These are phyloP conservation scores for Aldabrachelys gigantea DNA, from an alignment of 2,113 vertebrate genomes.

Conservation along the genomic window DNA sequence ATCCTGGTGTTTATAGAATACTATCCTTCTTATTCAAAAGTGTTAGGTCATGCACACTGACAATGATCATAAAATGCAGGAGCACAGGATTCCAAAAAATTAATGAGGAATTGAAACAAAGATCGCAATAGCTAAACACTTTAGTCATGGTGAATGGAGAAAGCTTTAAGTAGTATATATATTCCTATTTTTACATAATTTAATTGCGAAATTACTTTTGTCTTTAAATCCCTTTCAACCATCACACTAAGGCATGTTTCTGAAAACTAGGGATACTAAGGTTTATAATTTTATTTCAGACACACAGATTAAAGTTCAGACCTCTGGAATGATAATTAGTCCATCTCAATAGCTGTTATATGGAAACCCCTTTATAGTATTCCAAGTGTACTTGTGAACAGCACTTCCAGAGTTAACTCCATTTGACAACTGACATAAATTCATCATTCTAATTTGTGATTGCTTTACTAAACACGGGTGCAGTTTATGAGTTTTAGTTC, in stretches of 20 bases:
- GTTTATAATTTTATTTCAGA: background rate
- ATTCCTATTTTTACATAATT: background rate
- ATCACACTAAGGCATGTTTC: slow-evolving; percentile 19
- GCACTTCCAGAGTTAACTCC: slow-evolving; percentile 81
- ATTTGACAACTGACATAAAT: slow-evolving; percentile 80
- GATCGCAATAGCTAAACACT: slow-evolving; percentile 24
- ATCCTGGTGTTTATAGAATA: slow-evolving; percentile 26
- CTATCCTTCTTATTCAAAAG: slow-evolving; percentile 25
- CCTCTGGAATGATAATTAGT: slow-evolving; percentile 56
- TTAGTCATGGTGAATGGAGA: slow-evolving; percentile 1
- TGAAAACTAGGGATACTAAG: slow-evolving; percentile 23
- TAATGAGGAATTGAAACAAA: slow-evolving; percentile 6
- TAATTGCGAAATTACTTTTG: slow-evolving; percentile 56
- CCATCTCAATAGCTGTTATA: slow-evolving; percentile 56
- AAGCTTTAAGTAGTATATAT: background rate
- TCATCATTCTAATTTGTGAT: slow-evolving; percentile 72
- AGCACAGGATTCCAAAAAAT: slow-evolving; percentile 15
- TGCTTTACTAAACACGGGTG: slow-evolving; percentile 71
- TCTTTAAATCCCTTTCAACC: slow-evolving; percentile 37
- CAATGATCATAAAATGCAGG: slow-evolving; percentile 32
- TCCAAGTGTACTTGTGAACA: slow-evolving; percentile 63
- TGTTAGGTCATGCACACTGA: slow-evolving; percentile 46
- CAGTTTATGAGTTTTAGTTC: slow-evolving; percentile 74
- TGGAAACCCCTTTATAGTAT: slow-evolving; percentile 67
- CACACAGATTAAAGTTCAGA: slow-evolving; percentile 62